phyloP scores from a whole-genome alignment of 2,113 vertebrate species.

The Ctenodactylus gundi region DNA sequence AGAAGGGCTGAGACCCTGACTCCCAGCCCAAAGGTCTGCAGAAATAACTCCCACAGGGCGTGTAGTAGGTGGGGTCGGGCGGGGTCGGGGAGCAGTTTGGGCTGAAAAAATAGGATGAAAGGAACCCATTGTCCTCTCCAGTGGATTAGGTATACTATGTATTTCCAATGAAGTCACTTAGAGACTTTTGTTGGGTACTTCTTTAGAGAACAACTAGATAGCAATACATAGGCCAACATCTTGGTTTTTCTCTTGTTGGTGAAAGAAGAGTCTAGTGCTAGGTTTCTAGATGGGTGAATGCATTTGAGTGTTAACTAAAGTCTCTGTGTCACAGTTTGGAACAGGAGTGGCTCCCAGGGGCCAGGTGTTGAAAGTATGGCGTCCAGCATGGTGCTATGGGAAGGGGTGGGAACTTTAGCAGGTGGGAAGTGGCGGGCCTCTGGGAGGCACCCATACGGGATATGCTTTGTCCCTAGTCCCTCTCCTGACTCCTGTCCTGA shows the following conservation, averaged over 20 bases:
- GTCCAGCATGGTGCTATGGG: too few species aligned
- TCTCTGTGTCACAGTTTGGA: neutral
- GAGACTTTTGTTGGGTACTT: neutral
- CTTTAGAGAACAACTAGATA: too few species aligned
- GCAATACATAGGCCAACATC: accelerated
- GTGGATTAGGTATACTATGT: too few species aligned
- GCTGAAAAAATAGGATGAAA: neutral
- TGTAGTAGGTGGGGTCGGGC: too few species aligned
- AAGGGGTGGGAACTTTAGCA: neutral
- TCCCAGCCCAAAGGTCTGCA: accelerated
- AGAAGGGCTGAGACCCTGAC: neutral
- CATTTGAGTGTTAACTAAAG: accelerated
- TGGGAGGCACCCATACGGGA: neutral
- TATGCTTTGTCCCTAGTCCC: neutral
- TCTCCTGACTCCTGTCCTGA: neutral
- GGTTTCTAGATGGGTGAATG: too few species aligned
- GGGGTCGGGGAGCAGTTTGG: accelerated
- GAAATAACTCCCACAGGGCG: too few species aligned
- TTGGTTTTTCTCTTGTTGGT: too few species aligned
- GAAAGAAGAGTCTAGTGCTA: accelerated
- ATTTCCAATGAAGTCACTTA: neutral
- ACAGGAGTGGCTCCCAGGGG: neutral
- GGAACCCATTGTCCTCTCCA: accelerated
- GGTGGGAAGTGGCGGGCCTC: neutral
- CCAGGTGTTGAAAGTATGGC: neutral